Percentiles rank a stretch among this genome's conserved stretches.
Conservation (phyloP, 2,888 invertebrate species). For the Catocala sponsa region DNA sequence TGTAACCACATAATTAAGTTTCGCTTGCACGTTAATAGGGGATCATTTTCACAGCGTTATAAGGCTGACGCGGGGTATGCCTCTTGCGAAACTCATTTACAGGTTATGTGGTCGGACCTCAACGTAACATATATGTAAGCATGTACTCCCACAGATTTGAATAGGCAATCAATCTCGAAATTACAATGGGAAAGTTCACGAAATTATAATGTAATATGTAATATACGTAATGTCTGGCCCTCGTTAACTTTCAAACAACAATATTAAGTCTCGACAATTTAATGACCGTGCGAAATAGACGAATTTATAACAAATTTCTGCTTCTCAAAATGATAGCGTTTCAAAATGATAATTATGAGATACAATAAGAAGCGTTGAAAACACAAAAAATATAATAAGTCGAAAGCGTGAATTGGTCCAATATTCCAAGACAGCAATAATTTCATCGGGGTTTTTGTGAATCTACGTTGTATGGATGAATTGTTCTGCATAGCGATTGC, state of each 20-base stretch:
- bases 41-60: slow-evolving; percentile 76
- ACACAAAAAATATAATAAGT: slow-evolving; percentile 31
- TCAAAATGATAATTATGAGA: slow-evolving; percentile 35
- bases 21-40: slow-evolving; percentile 72
- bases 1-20: slow-evolving; percentile 82
- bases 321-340: slow-evolving; percentile 21
- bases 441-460: slow-evolving; percentile 4
- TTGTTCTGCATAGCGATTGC: slow-evolving; percentile 21
- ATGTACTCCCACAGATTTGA: slow-evolving; percentile 46
- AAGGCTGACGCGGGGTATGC: slow-evolving; percentile 58
- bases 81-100: slow-evolving; percentile 69
- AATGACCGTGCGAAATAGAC: slow-evolving; percentile 44
- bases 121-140: slow-evolving; percentile 26
- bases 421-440: slow-evolving; percentile 21
- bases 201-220: slow-evolving; percentile 34
- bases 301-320: slow-evolving; percentile 27
- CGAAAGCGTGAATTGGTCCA: slow-evolving; percentile 19
- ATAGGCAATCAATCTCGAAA: slow-evolving; percentile 48
- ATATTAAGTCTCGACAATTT: slow-evolving; percentile 27
- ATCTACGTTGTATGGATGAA: slow-evolving; percentile 29
- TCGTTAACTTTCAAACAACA: slow-evolving; percentile 29
- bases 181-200: slow-evolving; percentile 35
- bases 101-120: slow-evolving; percentile 56
- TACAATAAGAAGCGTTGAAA: slow-evolving; percentile 29
- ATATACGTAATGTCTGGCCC: slow-evolving; percentile 27